These are phyloP conservation scores for Conchocele bisecta DNA, from an alignment of 2,888 invertebrate genomes.

Conservation along the genomic window DNA sequence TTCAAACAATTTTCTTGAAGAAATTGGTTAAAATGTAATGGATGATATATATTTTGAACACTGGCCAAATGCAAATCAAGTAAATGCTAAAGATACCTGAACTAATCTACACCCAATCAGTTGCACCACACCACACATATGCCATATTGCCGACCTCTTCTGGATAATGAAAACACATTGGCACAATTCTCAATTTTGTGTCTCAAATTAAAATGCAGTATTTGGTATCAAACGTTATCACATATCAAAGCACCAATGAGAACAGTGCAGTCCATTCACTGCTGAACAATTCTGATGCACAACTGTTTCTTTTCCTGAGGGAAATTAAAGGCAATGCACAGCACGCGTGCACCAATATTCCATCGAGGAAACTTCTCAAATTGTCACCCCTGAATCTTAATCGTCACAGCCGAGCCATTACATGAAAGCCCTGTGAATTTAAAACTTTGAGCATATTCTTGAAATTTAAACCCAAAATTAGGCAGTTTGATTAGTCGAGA, in stretches of 20 bases:
- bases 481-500: too few relatives aligned
- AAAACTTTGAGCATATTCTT: too few relatives aligned
- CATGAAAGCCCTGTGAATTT: too few relatives aligned
- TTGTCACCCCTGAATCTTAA: not conserved
- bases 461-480: too few relatives aligned
- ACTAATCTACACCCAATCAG: not conserved
- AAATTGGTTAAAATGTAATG: too few relatives aligned
- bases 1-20: too few relatives aligned
- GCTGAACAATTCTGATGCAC: conserved; percentile 52
- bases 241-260: conserved; percentile 57
- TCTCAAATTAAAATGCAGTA: conserved; percentile 46
- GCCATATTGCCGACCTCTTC: not conserved
- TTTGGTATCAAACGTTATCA: conserved; percentile 57
- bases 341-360: conserved; percentile 25
- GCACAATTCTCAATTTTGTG: conserved; percentile 24
- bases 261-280: conserved; percentile 49
- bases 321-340: conserved; percentile 39
- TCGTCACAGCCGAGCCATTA: not conserved
- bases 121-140: not conserved
- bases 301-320: conserved; percentile 48
- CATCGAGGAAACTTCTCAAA: not conserved
- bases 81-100: not conserved
- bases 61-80: too few relatives aligned
- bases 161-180: conserved; percentile 1
- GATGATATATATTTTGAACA: too few relatives aligned